These are phyloP conservation scores for Luidia sarsii DNA, from an alignment of 53 echinoderm and acorn worm genomes.

Conservation along the genomic window DNA sequence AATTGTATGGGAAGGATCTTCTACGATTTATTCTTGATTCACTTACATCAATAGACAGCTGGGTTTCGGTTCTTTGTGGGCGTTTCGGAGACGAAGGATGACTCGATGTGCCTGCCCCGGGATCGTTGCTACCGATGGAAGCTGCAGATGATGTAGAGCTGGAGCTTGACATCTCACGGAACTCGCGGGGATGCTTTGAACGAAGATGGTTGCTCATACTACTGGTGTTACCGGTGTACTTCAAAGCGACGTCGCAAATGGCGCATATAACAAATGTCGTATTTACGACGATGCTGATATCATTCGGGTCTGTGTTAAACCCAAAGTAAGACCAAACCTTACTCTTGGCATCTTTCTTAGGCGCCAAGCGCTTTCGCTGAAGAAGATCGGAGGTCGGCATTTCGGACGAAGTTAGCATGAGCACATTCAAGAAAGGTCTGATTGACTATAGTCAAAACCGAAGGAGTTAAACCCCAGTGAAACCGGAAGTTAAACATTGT, in stretches of 20 bases:
- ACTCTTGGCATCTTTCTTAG: conserved; percentile 3
- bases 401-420: too few relatives aligned
- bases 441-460: too few relatives aligned
- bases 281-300: neutral
- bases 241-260: too few relatives aligned
- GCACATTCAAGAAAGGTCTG: too few relatives aligned
- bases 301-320: neutral
- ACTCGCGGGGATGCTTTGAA: neutral
- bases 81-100: too few relatives aligned
- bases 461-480: too few relatives aligned
- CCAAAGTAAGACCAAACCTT: conserved; percentile 4
- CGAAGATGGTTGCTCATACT: neutral
- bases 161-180: neutral
- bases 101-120: neutral
- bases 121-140: neutral
- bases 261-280: neutral
- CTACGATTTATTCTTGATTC: neutral
- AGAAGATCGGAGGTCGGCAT: too few relatives aligned
- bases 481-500: too few relatives aligned
- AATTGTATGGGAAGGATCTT: neutral
- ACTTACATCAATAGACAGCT: neutral
- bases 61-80: neutral
- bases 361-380: neutral
- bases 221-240: neutral
- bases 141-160: neutral